These are phyloP conservation scores for Heterodera schachtii DNA, from an alignment of 1,140 invertebrate genomes.

Conservation along the genomic window DNA sequence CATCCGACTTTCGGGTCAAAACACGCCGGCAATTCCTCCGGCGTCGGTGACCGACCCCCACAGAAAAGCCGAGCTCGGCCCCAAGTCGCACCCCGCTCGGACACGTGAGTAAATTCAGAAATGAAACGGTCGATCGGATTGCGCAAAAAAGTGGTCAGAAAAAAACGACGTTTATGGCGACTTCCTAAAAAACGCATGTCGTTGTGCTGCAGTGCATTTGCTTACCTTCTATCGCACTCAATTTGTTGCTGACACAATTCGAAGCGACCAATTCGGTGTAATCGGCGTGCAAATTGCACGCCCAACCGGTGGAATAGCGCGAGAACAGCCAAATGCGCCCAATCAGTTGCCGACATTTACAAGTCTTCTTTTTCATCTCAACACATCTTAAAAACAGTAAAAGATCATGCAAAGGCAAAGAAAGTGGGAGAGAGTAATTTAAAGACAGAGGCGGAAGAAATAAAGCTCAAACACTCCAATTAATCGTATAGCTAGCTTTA, in stretches of 20 bases:
- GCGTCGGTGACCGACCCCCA: conserved; percentile 76
- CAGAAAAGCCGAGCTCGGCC: conserved; percentile 81
- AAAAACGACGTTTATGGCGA: conserved; percentile 72
- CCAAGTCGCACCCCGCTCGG: conserved; percentile 94
- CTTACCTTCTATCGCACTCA: conserved; percentile 66
- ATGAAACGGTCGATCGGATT: conserved; percentile 87
- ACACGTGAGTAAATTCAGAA: conserved; percentile 89
- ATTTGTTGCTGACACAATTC: conserved; percentile 71
- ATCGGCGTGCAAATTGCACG: conserved; percentile 95
- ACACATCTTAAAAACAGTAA: conserved; percentile 54
- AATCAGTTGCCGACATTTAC: not conserved
- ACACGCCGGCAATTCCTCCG: conserved; percentile 71
- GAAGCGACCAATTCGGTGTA: conserved; percentile 88
- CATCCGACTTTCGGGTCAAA: conserved; percentile 65
- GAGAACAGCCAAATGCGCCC: conserved; percentile 86
- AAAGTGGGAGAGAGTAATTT: too few relatives aligned
- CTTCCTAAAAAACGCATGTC: conserved; percentile 41
- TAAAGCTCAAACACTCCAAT: too few relatives aligned
- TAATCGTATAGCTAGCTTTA: too few relatives aligned
- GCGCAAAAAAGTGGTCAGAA: conserved; percentile 90
- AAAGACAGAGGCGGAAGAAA: too few relatives aligned
- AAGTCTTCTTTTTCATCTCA: not conserved
- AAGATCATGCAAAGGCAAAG: too few relatives aligned
- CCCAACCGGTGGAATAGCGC: conserved; percentile 96
- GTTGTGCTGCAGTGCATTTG: not conserved